Conservation (phyloP, 92 coral and sea anemone species). For the Epizoanthus illoricatus region DNA sequence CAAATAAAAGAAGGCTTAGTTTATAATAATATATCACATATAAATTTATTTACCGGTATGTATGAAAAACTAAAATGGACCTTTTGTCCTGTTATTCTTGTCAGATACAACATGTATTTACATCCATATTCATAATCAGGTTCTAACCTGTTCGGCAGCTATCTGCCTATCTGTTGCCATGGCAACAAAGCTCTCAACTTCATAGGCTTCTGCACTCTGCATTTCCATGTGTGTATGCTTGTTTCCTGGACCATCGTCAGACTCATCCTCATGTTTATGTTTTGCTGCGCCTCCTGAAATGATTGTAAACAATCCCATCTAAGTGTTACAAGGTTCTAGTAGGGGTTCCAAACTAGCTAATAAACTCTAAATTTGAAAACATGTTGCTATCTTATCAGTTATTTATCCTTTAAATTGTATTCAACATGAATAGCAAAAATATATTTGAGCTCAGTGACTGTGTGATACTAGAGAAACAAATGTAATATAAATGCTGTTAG, state of each 20-base stretch:
- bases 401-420: no score
- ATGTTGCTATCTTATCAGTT: no score
- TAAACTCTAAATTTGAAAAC: no score
- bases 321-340: not conserved
- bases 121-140: not conserved
- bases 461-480: not conserved
- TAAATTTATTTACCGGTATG: no score
- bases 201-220: conserved; percentile 59
- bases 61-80: no score
- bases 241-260: conserved; percentile 48
- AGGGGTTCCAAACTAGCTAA: no score
- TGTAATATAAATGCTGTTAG: not conserved
- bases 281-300: conserved; percentile 56
- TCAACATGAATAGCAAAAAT: no score
- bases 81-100: no score
- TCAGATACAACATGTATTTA: no score
- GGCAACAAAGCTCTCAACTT: conserved; percentile 64
- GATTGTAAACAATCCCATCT: not conserved
- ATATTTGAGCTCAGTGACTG: not conserved
- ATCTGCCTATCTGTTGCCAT: conserved; percentile 55
- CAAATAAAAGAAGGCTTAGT: no score
- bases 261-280: conserved; percentile 58
- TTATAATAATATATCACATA: no score
- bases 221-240: conserved; percentile 68
- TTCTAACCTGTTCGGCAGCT: conserved; percentile 50